Base-by-base conservation (phyloP, 2,888 invertebrate genomes). In the Zaprionus lineosus region DNA sequence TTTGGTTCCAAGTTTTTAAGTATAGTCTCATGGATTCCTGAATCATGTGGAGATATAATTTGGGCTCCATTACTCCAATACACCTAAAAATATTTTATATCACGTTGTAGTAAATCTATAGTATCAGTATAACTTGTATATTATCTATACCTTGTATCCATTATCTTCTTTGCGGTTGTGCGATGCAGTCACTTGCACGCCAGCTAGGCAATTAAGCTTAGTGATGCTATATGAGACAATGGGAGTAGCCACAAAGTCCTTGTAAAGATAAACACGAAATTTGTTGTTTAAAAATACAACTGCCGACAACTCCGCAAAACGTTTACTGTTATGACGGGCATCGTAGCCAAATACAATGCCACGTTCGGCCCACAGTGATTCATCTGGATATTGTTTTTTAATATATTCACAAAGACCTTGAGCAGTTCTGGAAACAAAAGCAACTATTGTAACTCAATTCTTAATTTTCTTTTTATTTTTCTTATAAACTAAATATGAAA, bases 131-230 rank as follows among this genome's bases (percentile, higher is more conserved):
- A 11, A 9, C 2, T n/a, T n/a, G n/a, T n/a, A n/a, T n/a, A n/a
- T n/a, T n/a, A n/a, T n/a, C n/a, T n/a, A n/a, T 41, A 69, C 68
- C 91, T 99, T 99, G 87, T 98, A 99, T 1, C 98, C 98, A 88
- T 98, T 98, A 87, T 98, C 98, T 18, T 97, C 94, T 88, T 96
- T 97, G 0, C 98, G 98, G 90, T 98, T 98, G 86, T 98, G 98
- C 0, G 97, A 98, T 0, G 98, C 98, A 0, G 98, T 98, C 3
- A 98, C 93, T 96, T 98, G 97, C 3, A 98, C 93, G 0, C 98
- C 98, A 28, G 95, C 96, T 1, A 94, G 93, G 50, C 95, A 95
- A 11, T 93, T 92, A 56, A 93, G 93, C 64, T 93, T 91, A 1
- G 92, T 91, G 0, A 98, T 95, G 0, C 94, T 93, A 90, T 95